phyloP scores from a whole-genome alignment of 2,797 vertebrate species.

The Rhincodon typus region DNA sequence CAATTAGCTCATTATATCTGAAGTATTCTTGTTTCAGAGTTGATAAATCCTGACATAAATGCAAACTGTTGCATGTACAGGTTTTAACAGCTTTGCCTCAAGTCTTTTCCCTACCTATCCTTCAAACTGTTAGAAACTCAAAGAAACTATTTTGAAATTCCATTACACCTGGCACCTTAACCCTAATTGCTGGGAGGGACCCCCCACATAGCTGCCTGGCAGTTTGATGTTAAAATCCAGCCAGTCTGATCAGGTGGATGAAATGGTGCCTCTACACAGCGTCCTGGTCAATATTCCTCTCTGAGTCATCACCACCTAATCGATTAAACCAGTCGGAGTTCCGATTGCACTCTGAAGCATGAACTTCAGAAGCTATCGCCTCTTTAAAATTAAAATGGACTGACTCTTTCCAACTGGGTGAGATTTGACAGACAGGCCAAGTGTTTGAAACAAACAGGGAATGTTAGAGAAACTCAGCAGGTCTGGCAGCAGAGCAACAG shows the following conservation, averaged over 20 bases:
- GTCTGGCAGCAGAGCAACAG: too few species aligned
- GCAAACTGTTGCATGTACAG: neutral
- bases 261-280: too few species aligned
- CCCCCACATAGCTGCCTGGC: neutral
- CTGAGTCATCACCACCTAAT: neutral
- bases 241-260: neutral
- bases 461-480: too few species aligned
- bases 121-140: neutral
- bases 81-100: too few species aligned
- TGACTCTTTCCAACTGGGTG: neutral
- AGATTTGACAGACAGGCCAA: neutral
- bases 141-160: too few species aligned
- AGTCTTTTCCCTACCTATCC: too few species aligned
- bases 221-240: neutral
- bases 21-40: neutral
- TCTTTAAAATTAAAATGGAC: neutral
- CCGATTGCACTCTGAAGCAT: neutral
- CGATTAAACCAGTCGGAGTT: neutral
- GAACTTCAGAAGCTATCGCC: neutral
- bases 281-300: neutral
- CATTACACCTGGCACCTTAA: too few species aligned
- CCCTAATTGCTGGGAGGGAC: neutral
- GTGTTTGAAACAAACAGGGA: too few species aligned
- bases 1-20: neutral
- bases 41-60: neutral